phyloP scores from a whole-genome alignment of 2,888 invertebrate species.

The Pandemis cinnamomeana region DNA sequence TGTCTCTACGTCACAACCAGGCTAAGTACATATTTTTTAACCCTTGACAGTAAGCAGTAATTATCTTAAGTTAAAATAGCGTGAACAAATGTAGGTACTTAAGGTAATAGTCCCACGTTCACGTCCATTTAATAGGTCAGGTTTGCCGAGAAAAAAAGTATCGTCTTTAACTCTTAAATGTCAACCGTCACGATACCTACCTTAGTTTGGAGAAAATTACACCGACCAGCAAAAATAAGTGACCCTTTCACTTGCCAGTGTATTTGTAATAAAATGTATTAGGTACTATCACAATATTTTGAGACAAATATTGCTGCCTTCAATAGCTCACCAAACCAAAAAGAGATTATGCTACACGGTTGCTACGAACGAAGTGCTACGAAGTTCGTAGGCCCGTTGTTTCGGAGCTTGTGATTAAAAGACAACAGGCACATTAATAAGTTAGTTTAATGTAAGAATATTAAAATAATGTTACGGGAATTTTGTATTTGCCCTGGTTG shows the following conservation, averaged over 20 bases:
- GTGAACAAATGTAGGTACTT: background rate
- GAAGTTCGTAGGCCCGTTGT: conserved; percentile 43
- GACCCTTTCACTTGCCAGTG: background rate
- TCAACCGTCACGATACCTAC: background rate
- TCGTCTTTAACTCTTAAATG: conserved; percentile 17
- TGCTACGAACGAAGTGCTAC: conserved; percentile 49
- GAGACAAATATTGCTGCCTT: too few relatives aligned
- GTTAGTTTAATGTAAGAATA: background rate
- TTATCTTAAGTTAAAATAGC: background rate
- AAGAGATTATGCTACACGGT: conserved; percentile 35
- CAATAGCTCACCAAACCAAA: background rate
- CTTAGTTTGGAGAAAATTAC: too few relatives aligned
- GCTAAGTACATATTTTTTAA: background rate
- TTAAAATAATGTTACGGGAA: background rate
- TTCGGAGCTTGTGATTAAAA: conserved; percentile 31
- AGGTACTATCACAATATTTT: background rate
- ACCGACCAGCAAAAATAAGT: too few relatives aligned
- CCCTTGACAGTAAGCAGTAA: background rate
- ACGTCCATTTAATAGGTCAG: background rate
- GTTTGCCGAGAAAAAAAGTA: background rate
- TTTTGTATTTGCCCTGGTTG: too few relatives aligned
- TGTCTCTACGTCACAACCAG: background rate
- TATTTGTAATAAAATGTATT: background rate
- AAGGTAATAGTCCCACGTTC: background rate
- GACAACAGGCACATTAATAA: background rate